A percentile compares a stretch with the other conserved stretches of the same genome.
phyloP scores from a whole-genome alignment of 2,113 vertebrate species.

The Dromaius novaehollandiae region DNA sequence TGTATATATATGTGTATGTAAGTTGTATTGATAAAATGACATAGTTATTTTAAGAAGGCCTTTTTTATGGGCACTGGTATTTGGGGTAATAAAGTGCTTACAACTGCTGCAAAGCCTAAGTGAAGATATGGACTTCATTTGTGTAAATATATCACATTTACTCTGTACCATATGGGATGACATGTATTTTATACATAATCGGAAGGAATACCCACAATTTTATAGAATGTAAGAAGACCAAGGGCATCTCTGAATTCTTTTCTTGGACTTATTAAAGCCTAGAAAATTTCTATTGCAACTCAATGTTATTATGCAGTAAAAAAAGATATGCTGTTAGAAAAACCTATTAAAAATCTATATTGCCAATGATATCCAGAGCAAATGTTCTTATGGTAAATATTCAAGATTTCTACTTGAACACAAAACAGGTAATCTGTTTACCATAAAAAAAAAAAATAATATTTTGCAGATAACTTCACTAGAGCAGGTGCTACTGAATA shows the following conservation, averaged over 20 bases:
- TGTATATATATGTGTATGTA: not conserved
- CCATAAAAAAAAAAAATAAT: too few species aligned
- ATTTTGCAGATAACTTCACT: not conserved
- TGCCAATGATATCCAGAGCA: not conserved
- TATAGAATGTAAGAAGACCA: not conserved
- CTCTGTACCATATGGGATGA: not conserved
- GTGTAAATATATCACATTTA: not conserved
- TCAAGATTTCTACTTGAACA: not conserved
- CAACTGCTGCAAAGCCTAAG: not conserved
- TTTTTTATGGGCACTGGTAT: not conserved
- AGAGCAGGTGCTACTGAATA: not conserved
- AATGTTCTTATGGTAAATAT: not conserved
- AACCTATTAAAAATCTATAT: not conserved
- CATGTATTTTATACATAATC: not conserved
- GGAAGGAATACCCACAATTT: not conserved
- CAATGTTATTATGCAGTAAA: not conserved
- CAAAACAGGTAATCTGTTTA: not conserved
- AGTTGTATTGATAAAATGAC: not conserved
- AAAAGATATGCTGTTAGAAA: not conserved
- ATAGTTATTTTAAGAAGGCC: not conserved
- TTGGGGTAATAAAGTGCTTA: not conserved
- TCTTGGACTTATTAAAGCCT: not conserved
- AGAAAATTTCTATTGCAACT: not conserved
- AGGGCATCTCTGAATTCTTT: not conserved
- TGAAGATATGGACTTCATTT: not conserved